Percentiles rank a stretch among this genome's conserved stretches.
Conservation (phyloP, 1,140 invertebrate species). For the Aphaenogaster ashmeadi region DNA sequence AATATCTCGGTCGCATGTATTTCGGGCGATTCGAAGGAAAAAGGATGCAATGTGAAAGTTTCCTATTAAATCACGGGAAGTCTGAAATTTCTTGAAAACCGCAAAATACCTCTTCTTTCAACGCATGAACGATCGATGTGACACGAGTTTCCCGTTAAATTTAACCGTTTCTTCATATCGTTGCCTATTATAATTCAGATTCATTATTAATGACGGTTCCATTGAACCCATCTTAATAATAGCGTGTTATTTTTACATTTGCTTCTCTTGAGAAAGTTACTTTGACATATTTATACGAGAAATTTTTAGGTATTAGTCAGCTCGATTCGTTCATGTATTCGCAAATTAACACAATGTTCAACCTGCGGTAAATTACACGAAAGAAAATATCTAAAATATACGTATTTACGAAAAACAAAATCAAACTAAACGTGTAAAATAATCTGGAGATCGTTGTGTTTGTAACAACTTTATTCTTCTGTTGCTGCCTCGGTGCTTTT, state of each 20-base stretch:
- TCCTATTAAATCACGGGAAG: constrained; percentile 28
- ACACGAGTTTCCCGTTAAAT: constrained; percentile 2
- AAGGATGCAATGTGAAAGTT: constrained; percentile 41
- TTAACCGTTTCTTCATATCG: neutral
- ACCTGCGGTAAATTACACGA: neutral
- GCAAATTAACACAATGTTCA: neutral
- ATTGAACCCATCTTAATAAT: neutral
- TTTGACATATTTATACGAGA: neutral
- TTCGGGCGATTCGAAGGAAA: constrained; percentile 9
- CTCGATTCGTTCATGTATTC: neutral
- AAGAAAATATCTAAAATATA: neutral
- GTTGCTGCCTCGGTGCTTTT: neutral
- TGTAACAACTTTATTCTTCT: neutral
- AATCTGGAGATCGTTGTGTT: neutral
- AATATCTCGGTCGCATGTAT: constrained; percentile 30
- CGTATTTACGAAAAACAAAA: neutral
- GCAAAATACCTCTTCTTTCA: neutral
- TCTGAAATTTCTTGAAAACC: constrained; percentile 34
- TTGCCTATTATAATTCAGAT: neutral
- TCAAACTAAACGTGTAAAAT: constrained; percentile 18
- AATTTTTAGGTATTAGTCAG: neutral
- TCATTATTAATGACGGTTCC: neutral
- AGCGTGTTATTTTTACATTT: neutral
- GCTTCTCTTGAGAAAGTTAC: neutral
- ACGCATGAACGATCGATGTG: neutral